These are phyloP conservation scores for Taenioides sp. DNA, from an alignment of 2,797 vertebrate species.

Conservation along the genomic window DNA sequence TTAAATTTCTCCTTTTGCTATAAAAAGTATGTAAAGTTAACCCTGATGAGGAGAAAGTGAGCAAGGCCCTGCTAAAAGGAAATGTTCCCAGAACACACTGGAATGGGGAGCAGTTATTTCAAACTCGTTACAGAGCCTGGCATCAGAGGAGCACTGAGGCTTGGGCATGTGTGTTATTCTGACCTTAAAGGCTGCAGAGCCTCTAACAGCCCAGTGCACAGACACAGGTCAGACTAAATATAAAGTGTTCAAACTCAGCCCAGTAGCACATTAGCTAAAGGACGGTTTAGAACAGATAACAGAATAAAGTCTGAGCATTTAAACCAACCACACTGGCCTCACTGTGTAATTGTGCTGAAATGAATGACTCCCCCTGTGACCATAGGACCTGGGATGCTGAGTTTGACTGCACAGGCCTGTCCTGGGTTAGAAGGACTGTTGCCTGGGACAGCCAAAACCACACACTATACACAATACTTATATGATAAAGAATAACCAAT, in stretches of 20 bases:
- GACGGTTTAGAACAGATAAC: neutral
- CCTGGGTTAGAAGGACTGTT: too few species aligned
- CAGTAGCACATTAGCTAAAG: neutral
- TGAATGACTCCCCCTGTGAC: neutral
- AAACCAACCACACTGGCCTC: neutral
- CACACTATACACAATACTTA: too few species aligned
- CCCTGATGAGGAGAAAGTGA: too few species aligned
- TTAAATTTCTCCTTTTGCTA: too few species aligned
- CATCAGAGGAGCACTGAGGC: neutral
- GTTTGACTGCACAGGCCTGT: too few species aligned
- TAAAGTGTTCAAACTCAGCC: neutral
- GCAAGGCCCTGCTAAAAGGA: too few species aligned
- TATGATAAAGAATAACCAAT: too few species aligned
- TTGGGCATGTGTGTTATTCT: neutral
- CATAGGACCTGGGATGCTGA: neutral
- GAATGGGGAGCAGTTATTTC: constrained; percentile 5
- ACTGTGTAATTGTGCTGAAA: neutral
- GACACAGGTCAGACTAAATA: constrained; percentile 4
- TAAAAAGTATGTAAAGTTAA: too few species aligned
- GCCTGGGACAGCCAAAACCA: too few species aligned
- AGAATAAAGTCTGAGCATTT: neutral
- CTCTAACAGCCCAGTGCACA: neutral
- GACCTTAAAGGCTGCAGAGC: neutral
- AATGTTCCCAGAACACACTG: constrained; percentile 5
- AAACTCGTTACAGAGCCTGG: constrained; percentile 6